These are phyloP conservation scores for Mohoua ochrocephala DNA, from an alignment of 2,113 vertebrate genomes.

Conservation along the genomic window DNA sequence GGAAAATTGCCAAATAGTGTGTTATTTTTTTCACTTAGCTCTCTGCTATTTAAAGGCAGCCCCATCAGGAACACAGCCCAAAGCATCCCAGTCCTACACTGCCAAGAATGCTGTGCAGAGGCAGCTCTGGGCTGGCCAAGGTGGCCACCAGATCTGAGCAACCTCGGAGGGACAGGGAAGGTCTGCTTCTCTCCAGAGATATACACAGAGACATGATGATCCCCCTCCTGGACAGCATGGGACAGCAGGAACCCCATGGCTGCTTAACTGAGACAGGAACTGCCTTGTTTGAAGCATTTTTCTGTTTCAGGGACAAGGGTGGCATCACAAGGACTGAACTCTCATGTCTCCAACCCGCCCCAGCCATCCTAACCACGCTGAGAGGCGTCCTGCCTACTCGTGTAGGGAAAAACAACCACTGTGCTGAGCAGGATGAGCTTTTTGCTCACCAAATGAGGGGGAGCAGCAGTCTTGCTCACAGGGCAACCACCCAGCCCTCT, in stretches of 20 bases:
- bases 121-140: not conserved
- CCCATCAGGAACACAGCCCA: not conserved
- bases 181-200: not conserved
- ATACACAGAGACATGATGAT: not conserved
- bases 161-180: not conserved
- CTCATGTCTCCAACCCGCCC: not conserved
- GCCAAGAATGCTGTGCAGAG: not conserved
- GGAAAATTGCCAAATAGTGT: not conserved
- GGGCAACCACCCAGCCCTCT: not conserved
- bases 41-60: not conserved
- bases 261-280: not conserved
- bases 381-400: fast-evolving
- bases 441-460: not conserved
- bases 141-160: not conserved
- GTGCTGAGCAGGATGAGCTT: not conserved
- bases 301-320: not conserved
- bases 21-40: not conserved
- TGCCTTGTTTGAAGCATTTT: not conserved
- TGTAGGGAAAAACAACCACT: fast-evolving
- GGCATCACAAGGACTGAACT: not conserved
- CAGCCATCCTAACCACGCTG: fast-evolving
- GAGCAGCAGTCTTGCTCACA: not conserved
- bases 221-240: not conserved
- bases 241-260: not conserved
- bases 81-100: not conserved